Conservation (phyloP, 2,888 invertebrate species). For the Conus canariensis region DNA sequence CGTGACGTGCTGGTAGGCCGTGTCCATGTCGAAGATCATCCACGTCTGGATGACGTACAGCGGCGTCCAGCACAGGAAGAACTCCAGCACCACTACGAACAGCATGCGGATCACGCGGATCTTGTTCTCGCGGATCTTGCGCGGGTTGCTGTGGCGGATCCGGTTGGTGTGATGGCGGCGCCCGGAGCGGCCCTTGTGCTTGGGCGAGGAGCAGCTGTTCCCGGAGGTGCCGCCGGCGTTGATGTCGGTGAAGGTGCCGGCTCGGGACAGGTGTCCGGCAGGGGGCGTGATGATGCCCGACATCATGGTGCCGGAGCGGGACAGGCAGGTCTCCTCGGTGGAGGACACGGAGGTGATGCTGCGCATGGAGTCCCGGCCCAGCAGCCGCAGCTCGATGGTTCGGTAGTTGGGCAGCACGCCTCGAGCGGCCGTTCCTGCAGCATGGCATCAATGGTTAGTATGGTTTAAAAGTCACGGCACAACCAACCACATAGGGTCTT, state of each 20-base stretch:
- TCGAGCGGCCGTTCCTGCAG: conserved; percentile 30
- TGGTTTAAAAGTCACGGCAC: background rate
- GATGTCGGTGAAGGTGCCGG: conserved; percentile 82
- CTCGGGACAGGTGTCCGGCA: conserved; percentile 19
- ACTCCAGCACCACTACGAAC: conserved; percentile 91
- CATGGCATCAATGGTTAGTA: background rate
- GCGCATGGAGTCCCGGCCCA: conserved; percentile 51
- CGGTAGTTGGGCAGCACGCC: conserved; percentile 54
- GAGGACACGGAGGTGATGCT: conserved; percentile 54
- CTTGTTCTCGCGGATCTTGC: conserved; percentile 86
- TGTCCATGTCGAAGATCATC: conserved; percentile 86
- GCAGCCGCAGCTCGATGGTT: conserved; percentile 53
- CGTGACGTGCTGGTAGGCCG: conserved; percentile 78
- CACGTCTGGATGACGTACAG: conserved; percentile 89
- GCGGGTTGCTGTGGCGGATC: conserved; percentile 84
- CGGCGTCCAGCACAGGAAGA: conserved; percentile 95
- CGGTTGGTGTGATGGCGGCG: conserved; percentile 38
- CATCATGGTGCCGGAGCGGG: conserved; percentile 30
- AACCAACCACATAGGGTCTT: background rate
- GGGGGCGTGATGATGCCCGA: conserved; percentile 40
- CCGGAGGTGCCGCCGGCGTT: conserved; percentile 87
- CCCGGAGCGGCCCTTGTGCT: conserved; percentile 78
- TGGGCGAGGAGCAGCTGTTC: conserved; percentile 86
- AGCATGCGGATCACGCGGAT: conserved; percentile 84
- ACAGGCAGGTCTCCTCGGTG: conserved; percentile 48